Base-by-base conservation (phyloP, 2,797 vertebrate species). In the Melanotaenia trifasciata region DNA sequence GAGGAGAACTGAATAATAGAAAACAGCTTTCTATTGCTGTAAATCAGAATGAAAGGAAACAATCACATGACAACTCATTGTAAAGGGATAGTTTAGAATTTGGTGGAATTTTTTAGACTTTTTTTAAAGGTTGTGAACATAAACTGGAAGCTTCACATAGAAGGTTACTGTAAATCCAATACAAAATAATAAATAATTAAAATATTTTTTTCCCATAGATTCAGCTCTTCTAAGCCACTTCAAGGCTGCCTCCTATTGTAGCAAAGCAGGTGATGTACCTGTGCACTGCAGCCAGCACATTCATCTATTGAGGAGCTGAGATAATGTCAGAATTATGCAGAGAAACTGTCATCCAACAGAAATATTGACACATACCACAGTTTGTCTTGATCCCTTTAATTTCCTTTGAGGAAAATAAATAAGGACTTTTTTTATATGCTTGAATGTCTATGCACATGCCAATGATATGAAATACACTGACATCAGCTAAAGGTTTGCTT, bases 21-120 rank as follows among this genome's bases (percentile, higher is more conserved):
- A 67, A 61, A 57, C 64, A 60, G 36, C 2, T 16, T 40, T 38
- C 47, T 56, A 38, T 20, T 32, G 16, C 26, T 72, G 63, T 43
- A 12, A 32, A 51, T 50, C 13, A 16, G 14, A 54, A 33, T 64
- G 36, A 10, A 73, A 24, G 3, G 32, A 68, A 67, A 35, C 10
- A 35, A 65, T 70, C 26, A 58, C 30, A 69, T 36, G 13, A 61
- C 50, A 47, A 24, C 45, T 54, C 66, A 47, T 58, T 72, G 12
- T 63, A 4, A 81, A 79, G 64, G 67, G 61, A 89, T 67, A 62
- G 85, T 78, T 80, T 85, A 59, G 64, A 80, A 61, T 14, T 63
- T 66, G 43, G 40, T 18, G 66, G 38, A 50, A 54, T 43, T 47
- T 33, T 57, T 0, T 67, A 67, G 33, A 30, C 1, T 57, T 56